A percentile compares a stretch with the other conserved stretches of the same genome.
Evolutionary conservation across 2,888 invertebrate genomes (phyloP).

Genomic region (Agrochola macilenta): DNA sequence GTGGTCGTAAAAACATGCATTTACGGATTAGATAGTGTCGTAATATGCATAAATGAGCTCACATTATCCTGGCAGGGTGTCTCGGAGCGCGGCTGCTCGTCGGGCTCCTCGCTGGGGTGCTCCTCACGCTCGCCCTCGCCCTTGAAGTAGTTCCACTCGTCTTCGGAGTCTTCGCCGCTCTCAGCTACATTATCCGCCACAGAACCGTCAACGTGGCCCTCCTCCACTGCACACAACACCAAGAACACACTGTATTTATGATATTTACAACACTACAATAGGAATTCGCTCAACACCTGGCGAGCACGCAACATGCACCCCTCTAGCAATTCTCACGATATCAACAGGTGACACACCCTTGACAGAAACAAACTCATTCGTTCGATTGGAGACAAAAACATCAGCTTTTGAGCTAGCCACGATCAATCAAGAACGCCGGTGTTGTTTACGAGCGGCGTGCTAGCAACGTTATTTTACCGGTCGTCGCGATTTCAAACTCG

Average conservation of each 20-base stretch:
- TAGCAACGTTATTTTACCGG: constrained; percentile 86
- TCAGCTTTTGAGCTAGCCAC: constrained; percentile 48
- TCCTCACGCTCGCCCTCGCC: constrained; percentile 92
- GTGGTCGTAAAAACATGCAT: constrained; percentile 7
- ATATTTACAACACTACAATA: constrained; percentile 50
- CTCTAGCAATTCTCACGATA: constrained; percentile 66
- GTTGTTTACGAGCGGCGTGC: constrained; percentile 71
- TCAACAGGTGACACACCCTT: constrained; percentile 90
- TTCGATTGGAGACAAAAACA: constrained; percentile 62
- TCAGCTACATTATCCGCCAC: constrained; percentile 94
- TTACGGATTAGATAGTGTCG: background rate
- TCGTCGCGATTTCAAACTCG: constrained; percentile 88
- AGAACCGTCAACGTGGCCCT: constrained; percentile 87
- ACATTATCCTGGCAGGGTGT: constrained; percentile 89
- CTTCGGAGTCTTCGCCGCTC: constrained; percentile 94
- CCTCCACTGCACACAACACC: constrained; percentile 83
- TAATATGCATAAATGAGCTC: constrained; percentile 64
- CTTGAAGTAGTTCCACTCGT: constrained; percentile 97
- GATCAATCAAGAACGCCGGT: constrained; percentile 68
- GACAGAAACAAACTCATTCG: constrained; percentile 61
- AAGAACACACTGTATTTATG: constrained; percentile 69
- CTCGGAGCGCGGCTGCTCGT: constrained; percentile 87
- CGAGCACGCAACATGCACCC: constrained; percentile 70
- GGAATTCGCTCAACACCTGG: constrained; percentile 70
- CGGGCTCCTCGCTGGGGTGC: constrained; percentile 90